These are phyloP conservation scores for Aplysia californica DNA, from an alignment of 1,140 invertebrate species.

Conservation along the genomic window DNA sequence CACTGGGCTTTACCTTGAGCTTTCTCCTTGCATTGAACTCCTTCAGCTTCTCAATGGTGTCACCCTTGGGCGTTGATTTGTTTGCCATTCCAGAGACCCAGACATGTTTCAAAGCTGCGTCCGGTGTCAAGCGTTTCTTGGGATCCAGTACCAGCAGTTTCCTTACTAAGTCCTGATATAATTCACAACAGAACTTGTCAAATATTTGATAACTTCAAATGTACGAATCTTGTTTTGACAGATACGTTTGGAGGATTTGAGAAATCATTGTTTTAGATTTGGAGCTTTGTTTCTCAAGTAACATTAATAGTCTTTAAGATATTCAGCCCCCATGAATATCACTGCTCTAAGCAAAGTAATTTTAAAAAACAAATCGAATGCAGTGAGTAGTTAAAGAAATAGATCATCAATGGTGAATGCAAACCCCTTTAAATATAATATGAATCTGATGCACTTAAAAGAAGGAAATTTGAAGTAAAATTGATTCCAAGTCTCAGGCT, in stretches of 20 bases:
- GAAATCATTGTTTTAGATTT: no score
- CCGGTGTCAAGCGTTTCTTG: conserved; percentile 46
- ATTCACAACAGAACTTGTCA: no score
- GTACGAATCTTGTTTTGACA: no score
- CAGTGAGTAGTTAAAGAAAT: conserved; percentile 3
- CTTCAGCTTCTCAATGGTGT: conserved; percentile 53
- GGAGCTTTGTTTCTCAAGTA: no score
- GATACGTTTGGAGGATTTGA: no score
- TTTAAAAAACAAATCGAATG: no score
- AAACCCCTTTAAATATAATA: neutral
- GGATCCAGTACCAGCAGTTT: conserved; percentile 52
- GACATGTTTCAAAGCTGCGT: conserved; percentile 46
- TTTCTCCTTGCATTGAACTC: conserved; percentile 55
- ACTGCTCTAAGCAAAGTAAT: no score
- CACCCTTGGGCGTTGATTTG: conserved; percentile 41
- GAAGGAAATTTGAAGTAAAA: neutral
- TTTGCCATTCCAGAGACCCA: conserved; percentile 47
- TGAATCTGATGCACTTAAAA: neutral
- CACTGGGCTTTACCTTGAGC: conserved; percentile 38
- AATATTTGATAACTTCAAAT: no score
- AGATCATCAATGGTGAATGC: neutral
- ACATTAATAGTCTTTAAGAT: no score
- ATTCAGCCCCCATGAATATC: no score
- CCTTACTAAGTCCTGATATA: conserved; percentile 48
- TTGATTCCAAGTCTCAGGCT: no score